These are phyloP conservation scores for Orthosia cruda DNA, from an alignment of 2,888 invertebrate species.

Conservation along the genomic window DNA sequence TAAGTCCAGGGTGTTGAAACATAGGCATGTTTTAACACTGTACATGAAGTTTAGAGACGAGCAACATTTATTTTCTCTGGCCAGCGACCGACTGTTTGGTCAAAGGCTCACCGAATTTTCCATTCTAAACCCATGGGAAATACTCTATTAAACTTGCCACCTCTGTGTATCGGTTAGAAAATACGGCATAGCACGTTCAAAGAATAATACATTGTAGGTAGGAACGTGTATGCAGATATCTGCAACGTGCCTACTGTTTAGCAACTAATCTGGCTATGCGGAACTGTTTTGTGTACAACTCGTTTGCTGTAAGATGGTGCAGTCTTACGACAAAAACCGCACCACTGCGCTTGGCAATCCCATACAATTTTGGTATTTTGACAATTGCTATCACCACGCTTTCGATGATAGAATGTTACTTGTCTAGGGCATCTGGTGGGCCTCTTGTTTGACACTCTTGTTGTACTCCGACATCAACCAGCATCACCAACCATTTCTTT, in stretches of 20 bases:
- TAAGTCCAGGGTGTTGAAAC: too few species aligned
- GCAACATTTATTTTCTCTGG: neutral
- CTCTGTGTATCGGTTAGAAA: neutral
- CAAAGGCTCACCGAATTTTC: neutral
- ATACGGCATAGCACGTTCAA: slow-evolving; percentile 12
- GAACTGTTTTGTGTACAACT: slow-evolving; percentile 38
- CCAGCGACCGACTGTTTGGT: neutral
- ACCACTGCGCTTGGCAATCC: too few species aligned
- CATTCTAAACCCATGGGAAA: neutral
- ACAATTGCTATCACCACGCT: too few species aligned
- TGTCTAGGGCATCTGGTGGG: too few species aligned
- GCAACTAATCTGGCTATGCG: slow-evolving; percentile 41
- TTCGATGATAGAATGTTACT: too few species aligned
- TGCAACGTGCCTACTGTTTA: slow-evolving; percentile 41
- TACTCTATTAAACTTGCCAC: neutral
- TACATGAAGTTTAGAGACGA: neutral
- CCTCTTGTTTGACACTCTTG: too few species aligned
- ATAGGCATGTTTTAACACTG: too few species aligned
- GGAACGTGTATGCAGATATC: slow-evolving; percentile 49
- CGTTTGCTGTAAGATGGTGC: slow-evolving; percentile 19
- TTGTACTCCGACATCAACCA: too few species aligned
- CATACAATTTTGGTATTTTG: too few species aligned
- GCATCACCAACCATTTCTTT: too few species aligned
- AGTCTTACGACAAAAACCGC: neutral
- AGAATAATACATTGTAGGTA: slow-evolving; percentile 33